Conservation (phyloP, 2,888 invertebrate genomes). For the Amphimallon solstitiale region DNA sequence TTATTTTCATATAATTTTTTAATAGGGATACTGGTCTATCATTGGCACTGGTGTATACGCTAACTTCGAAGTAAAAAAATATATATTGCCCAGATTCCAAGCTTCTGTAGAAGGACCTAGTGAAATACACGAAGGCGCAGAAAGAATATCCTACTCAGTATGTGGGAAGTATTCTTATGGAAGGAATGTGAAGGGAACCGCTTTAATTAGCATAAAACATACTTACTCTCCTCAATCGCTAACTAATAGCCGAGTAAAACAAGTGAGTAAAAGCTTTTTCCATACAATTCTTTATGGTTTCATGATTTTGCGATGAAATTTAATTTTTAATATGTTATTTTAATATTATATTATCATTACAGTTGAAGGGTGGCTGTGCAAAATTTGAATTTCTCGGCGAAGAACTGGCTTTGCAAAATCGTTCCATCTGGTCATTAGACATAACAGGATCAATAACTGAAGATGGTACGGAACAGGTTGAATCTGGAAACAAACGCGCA, state of each 20-base stretch:
- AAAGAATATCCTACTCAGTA: conserved; percentile 64
- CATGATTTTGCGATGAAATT: not conserved
- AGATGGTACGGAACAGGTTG: conserved; percentile 72
- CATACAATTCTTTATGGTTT: not conserved
- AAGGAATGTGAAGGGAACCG: conserved; percentile 68
- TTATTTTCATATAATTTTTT: not conserved
- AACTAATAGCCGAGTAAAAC: conserved; percentile 51
- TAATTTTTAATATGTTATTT: not conserved
- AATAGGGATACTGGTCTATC: not conserved
- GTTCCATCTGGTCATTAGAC: not conserved
- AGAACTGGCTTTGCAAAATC: conserved; percentile 45
- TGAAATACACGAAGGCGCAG: conserved; percentile 64
- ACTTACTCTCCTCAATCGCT: conserved; percentile 48
- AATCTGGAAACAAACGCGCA: conserved; percentile 71
- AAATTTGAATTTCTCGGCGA: conserved; percentile 50
- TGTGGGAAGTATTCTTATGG: conserved; percentile 73
- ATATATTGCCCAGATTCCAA: conserved; percentile 70
- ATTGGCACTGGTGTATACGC: not conserved
- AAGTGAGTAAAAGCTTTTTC: conserved; percentile 45
- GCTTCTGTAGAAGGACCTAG: conserved; percentile 66
- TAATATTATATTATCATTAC: not conserved
- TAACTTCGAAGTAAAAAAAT: conserved; percentile 67
- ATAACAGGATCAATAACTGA: conserved; percentile 65
- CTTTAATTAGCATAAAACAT: conserved; percentile 60
- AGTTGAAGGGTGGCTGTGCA: conserved; percentile 58